A percentile compares a stretch with the other conserved stretches of the same genome.
Evolutionary conservation across 2,888 invertebrate genomes (phyloP).

Genomic region (Dorcus parallelipipedus): DNA sequence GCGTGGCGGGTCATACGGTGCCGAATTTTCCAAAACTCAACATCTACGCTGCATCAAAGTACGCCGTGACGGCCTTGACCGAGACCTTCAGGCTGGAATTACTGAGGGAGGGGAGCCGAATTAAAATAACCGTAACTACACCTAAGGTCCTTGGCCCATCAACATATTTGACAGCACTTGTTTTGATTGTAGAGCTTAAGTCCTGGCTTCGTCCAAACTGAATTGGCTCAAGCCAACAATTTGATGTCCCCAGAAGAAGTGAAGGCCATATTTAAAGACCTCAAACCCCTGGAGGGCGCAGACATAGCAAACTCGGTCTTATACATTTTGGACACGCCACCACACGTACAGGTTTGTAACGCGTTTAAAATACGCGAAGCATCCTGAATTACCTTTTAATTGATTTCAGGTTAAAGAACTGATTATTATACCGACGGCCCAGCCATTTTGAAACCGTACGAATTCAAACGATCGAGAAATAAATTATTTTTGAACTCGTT

Average conservation of each 20-base stretch:
- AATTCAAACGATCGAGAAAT: no score
- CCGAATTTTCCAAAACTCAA: not conserved
- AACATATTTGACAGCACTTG: not conserved
- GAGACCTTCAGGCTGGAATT: slow-evolving; percentile 3
- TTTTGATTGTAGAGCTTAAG: slow-evolving; percentile 1
- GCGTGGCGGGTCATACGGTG: slow-evolving; percentile 5
- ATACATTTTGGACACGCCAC: slow-evolving; percentile 2
- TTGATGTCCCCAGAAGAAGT: not conserved
- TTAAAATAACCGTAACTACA: slow-evolving; percentile 5
- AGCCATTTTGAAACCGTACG: no score
- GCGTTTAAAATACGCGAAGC: no score
- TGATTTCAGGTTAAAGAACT: no score
- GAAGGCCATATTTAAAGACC: not conserved
- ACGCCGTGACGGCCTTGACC: slow-evolving; percentile 7
- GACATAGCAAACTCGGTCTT: not conserved
- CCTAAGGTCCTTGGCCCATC: no score
- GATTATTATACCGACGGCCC: no score
- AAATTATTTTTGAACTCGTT: no score
- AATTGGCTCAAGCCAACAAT: slow-evolving; percentile 17
- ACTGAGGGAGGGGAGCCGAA: not conserved
- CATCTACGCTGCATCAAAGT: slow-evolving; percentile 8
- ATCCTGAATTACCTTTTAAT: no score
- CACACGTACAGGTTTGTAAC: slow-evolving; percentile 3
- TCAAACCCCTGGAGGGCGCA: not conserved
- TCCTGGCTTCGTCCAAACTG: slow-evolving; percentile 6